Evolutionary conservation across 2,797 vertebrate genomes (phyloP), one percentile per base, ranked within the genome.

Genomic region (Danio tinwini): DNA sequence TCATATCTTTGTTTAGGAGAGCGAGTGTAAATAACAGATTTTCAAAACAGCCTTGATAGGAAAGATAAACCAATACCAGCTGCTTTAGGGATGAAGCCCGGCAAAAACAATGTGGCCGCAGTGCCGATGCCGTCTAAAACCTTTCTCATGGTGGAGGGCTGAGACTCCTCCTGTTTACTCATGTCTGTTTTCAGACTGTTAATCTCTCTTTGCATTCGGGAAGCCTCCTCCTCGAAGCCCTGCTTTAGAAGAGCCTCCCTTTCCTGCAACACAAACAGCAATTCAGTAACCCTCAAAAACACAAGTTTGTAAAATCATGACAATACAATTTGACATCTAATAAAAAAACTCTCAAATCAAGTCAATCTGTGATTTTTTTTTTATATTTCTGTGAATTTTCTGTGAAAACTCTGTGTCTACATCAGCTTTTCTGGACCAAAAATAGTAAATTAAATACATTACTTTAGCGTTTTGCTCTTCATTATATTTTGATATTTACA

Each of bases 211-310:
- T 78, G 67, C 81, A 85, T 81, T n/a, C 0, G n/a, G 7, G 21
- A 40, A 17, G 81, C 81, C n/a, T 45, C 37, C 5, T 56, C 11
- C 13, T 67, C 5, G 45, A 85, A 83, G 19, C 65, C 78, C 49
- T 65, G 21, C 2, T 68, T 2, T 21, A 78, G 0, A 55, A 83
- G 70, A 75, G 16, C 53, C 21, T 56, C 17, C 1, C 53, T 76
- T 44, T 85, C 84, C 84, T 85, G 65, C 6, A 78, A 82, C 10
- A 84, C 55, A 78, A 29, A 74, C 14, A n/a, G 19, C 14, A 29
- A 1, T 37, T 37, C 12, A 14, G 56, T 37, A 37, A 59, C 29
- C 12, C 3, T 59, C n/a, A 17, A 17, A 55, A 55, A n/a, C n/a
- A n/a, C 3, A 29, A 29, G 29, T 29, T 29, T 29, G 29, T 29